phyloP scores from a whole-genome alignment of 53 echinoderm and acorn worm species.

The Apostichopus leukothele region DNA sequence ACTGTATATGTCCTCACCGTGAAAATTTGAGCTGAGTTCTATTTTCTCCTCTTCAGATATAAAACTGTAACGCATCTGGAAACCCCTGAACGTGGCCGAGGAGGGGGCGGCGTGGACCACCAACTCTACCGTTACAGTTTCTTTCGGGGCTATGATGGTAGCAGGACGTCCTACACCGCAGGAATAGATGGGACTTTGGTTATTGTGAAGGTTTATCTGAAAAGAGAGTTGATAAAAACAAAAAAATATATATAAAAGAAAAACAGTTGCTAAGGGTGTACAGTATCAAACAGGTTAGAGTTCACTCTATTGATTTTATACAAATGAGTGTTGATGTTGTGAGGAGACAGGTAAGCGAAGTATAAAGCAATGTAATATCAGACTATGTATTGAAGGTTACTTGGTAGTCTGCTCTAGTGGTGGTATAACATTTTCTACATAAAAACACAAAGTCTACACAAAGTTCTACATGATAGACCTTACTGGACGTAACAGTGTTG shows the following conservation, averaged over 20 bases:
- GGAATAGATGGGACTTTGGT: conserved; percentile 7
- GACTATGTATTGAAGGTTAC: no score
- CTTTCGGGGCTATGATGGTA: conserved; percentile 14
- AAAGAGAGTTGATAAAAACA: background rate
- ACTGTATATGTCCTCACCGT: background rate
- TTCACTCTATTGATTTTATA: no score
- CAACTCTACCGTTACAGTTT: conserved; percentile 14
- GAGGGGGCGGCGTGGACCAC: conserved; percentile 12
- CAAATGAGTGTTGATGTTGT: no score
- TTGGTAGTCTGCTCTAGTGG: no score
- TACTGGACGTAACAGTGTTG: no score
- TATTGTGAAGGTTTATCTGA: conserved; percentile 40
- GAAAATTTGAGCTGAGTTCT: conserved; percentile 13
- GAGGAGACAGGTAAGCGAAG: no score
- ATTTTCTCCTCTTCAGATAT: conserved; percentile 2
- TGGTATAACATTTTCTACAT: no score
- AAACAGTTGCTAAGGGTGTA: no score
- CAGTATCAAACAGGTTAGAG: no score
- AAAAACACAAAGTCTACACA: no score
- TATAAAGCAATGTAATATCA: no score
- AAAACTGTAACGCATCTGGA: conserved; percentile 16
- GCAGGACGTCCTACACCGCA: conserved; percentile 36
- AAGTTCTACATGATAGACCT: no score
- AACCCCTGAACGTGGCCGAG: conserved; percentile 25
- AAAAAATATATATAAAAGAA: background rate